A percentile compares a stretch with the other conserved stretches of the same genome.
Conservation (phyloP, 30 jellyfish, hydroid and myxozoan species). For the Clytia hemisphaerica region DNA sequence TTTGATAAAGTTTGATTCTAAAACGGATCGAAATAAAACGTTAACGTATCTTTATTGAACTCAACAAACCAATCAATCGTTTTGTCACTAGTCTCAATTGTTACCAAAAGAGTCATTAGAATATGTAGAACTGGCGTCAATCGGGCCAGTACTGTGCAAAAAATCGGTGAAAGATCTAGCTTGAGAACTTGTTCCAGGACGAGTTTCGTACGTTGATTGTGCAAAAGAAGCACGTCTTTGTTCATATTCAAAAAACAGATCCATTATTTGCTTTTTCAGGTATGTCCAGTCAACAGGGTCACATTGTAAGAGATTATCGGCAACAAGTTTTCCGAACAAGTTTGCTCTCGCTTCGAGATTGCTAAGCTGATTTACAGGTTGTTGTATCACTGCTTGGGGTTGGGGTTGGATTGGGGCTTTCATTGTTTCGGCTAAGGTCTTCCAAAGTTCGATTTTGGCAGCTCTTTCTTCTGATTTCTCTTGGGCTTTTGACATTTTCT, state of each 20-base stretch:
- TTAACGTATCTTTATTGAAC: too few species aligned
- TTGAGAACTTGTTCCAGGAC: too few species aligned
- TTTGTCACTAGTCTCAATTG: too few species aligned
- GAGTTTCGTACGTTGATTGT: too few species aligned
- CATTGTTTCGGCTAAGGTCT: background rate
- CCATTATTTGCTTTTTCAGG: constrained; percentile 6
- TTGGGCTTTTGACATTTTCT: background rate
- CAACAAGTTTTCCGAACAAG: background rate
- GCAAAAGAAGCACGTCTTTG: background rate
- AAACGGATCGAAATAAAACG: too few species aligned
- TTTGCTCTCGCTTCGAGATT: background rate
- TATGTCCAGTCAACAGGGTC: background rate
- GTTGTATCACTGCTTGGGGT: background rate
- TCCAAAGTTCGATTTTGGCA: background rate
- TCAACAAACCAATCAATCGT: too few species aligned
- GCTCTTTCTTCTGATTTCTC: background rate
- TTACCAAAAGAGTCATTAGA: too few species aligned
- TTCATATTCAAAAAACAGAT: constrained; percentile 1
- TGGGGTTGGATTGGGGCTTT: constrained; percentile 1
- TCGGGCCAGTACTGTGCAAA: too few species aligned
- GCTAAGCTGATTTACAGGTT: background rate
- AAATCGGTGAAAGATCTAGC: too few species aligned
- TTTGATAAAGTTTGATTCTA: too few species aligned
- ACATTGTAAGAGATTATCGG: constrained; percentile 1
- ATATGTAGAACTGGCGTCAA: too few species aligned